Evolutionary conservation across 2,113 vertebrate genomes (phyloP), one percentile per base, ranked within the genome.

Genomic region (Sprattus sprattus): DNA sequence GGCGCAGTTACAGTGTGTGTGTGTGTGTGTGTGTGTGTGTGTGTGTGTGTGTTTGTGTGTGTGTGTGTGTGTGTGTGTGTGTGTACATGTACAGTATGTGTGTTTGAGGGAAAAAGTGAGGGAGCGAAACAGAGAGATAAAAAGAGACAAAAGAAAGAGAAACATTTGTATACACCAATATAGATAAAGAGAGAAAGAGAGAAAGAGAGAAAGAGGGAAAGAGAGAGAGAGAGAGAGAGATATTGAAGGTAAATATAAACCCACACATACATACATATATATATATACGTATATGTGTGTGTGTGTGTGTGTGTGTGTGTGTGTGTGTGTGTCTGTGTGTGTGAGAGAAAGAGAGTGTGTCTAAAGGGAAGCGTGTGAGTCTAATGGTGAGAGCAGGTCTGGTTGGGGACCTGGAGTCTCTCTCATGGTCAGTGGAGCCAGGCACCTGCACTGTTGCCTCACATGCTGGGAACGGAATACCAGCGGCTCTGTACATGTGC

Each of bases 21-120:
- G 54, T 88, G 47, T 46, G 49, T 84, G 84, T 89, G 89, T 75
- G 85, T 81, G 60, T n/a, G 49, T 47, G 87, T 89, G 83, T 84
- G 85, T 10, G 45, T 49, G 44, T 82, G 52, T 78, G 83, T 46
- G 54, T 67, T 32, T n/a, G 20, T 67, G 83, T 71, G 83, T 28
- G 60, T 47, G 0, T 71, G 60, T 46, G 60, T 75, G 10, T 47
- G 44, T 54, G 81, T 71, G 64, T 13, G 10, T 71, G 60, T 28
- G 22, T 28, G 22, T 32, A 57, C 22, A 20, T 22, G 4, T n/a
- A n/a, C n/a, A 84, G 85, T 89, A 88, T 84, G 28, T 78, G 85
- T 89, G 87, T 84, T n/a, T 78, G 82, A 2, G 15, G 86, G 82
- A 84, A 45, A 15, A 18, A 25, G 28, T 10, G 16, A 50, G 28